Evolutionary conservation across 2,888 invertebrate genomes (phyloP), one percentile per base, ranked within the genome.

Genomic region (Ypsolopha sequella): DNA sequence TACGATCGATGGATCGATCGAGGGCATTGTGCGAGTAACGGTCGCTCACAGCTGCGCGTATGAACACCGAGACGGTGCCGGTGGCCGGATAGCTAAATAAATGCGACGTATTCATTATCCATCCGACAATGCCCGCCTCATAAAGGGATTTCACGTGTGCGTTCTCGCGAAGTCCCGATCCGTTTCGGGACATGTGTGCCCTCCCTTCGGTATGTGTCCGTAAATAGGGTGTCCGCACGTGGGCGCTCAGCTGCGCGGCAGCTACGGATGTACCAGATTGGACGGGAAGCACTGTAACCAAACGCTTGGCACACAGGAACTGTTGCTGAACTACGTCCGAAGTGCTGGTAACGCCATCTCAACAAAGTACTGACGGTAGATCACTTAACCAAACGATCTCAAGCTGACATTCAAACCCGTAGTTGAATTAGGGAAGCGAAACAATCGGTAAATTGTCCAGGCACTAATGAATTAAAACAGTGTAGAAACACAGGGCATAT

Each of bases 141-240:
- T 82, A 85, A 84, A 81, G 79, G 81, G 84, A 85, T 84, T 85
- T 81, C 85, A 86, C 85, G 86, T 86, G 86, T 79, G 73, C 79
- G 71, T 73, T 73, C 79, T 76, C 74, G 80, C 84, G 64, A 80
- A 81, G 82, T 84, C 80, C 76, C 84, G 80, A 84, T 82, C 80
- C 76, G 82, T 80, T 80, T 51, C 80, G 76, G 82, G 82, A 85
- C 86, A 86, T 85, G 81, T 85, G 85, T 70, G 80, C 73, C 74
- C 84, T 82, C 84, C 84, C 85, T 82, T 73, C 64, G 74, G 74
- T 75, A 76, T 78, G 80, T 76, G 68, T 84, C 85, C 84, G 85
- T 85, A 86, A 86, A 86, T 86, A 86, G 85, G 86, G 85, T 80
- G 75, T 81, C 77, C 79, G 84, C 85, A 86, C 85, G 86, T 86